Evolutionary conservation across 2,888 invertebrate species (phyloP), one percentile per base, ranked within the genome.

Genomic region (Cerastis leucographa): DNA sequence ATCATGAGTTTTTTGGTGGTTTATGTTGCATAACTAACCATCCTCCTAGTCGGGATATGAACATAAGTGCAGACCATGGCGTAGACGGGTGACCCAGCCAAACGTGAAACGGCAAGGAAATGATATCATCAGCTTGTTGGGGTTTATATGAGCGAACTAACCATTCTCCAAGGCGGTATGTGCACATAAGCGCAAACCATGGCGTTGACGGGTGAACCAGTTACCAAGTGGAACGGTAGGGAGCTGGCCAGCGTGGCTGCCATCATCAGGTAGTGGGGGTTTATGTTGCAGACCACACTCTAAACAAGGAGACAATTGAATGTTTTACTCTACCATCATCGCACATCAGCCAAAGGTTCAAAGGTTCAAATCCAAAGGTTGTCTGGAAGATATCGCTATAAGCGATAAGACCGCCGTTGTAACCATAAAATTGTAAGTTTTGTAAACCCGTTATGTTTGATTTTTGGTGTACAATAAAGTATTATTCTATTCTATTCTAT

Each of bases 1-100:
- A 94, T 86, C 95, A 96, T 94, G 79, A 94, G 83, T 77, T 91
- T 94, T 69, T 94, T 92, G 0, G 96, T n/a, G 96, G 78, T 95
- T 93, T 4, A 92, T 82, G 19, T 89, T 87, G 66, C 90, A 88
- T n/a, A 42, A 42, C 83, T 86, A 68, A 95, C 95, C 94, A 95
- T 94, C 80, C 85, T 93, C 90, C 90, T 91, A 14, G 91, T 93
- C 0, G 95, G 92, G 78, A 96, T 94, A 56, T 93, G 91, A 0
- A 93, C 90, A 69, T 96, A 95, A 0, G 93, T 89, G 1, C 92
- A 88, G 2, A 95, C 94, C 92, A 95, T 90, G 2, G 95, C 94
- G 75, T 95, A 92, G 7, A 90, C 91, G 0, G 95, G 93, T 0
- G 94, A 84, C 0, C 95, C 94, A 0, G 93, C 91, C 49, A 91